Base-by-base conservation (phyloP, 30 jellyfish, hydroid and myxozoan species). In the Turritopsis dohrnii region DNA sequence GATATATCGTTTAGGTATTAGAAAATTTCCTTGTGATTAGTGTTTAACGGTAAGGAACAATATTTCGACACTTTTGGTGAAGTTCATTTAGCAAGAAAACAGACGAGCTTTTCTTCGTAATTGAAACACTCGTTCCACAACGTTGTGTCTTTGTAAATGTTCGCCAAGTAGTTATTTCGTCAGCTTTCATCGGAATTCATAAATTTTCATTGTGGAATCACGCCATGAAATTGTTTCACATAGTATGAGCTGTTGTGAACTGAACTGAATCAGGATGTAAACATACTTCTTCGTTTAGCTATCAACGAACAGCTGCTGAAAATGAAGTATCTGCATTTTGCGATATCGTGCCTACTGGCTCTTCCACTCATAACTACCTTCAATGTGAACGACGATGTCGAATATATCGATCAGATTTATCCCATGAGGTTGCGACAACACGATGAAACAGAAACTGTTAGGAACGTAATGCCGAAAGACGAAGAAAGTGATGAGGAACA, bases 341-440 rank as follows among this genome's bases (percentile, higher is more conserved):
- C 60, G 60, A 41, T 41, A 41, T 41, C 60, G 60, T 41, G 60
- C 60, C 60, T 41, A 41, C 60, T 41, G 60, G 60, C 60, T 41
- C 13, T 41, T 41, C 60, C 5, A 41, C 13, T 41, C 13, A 41
- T 41, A 41, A 41, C 13, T 41, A 13, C 60, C 60, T 41, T 25
- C 16, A 52, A 41, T 21, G 76, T 20, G 54, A 7, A 80, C 66
- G 25, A 21, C 13, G 81, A 53, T n/a, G 54, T 80, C 16, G 81
- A 80, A 54, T 52, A 80, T 65, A n/a, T 65, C 20, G 79, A 80
- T 21, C 21, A 29, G 13, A 25, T 28, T 16, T 16, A n/a, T n/a
- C n/a, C 30, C 79, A 53, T 22, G 9, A 19, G 22, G 22, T 53
- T 28, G 54, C 60, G 87, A 80, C 79, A 52, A 80, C 60, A 41